phyloP scores from a whole-genome alignment of 2,888 invertebrate species.

The Drosophila niveifrons region DNA sequence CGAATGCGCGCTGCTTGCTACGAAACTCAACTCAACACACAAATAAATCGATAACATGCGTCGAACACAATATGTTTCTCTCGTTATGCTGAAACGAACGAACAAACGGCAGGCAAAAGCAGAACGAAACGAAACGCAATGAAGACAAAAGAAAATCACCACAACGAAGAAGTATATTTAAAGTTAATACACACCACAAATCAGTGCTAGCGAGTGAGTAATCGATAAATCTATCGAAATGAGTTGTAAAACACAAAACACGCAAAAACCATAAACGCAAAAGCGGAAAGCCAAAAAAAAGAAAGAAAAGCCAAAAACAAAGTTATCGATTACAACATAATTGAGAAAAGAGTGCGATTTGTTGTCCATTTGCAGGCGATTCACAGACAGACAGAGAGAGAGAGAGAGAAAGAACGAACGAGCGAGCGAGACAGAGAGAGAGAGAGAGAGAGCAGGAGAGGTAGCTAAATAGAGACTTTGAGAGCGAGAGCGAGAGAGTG shows the following conservation, averaged over 20 bases:
- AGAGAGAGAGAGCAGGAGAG: conserved; percentile 7
- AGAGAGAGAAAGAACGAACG: conserved; percentile 4
- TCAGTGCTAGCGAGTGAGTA: conserved; percentile 65
- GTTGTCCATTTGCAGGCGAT: conserved; percentile 22
- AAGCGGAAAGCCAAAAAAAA: conserved; percentile 4
- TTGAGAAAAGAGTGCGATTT: conserved; percentile 20
- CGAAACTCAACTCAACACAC: conserved; percentile 28
- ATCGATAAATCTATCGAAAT: conserved; percentile 46
- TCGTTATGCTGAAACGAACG: background rate
- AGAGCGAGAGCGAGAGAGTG: conserved; percentile 22
- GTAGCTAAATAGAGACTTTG: conserved; percentile 8
- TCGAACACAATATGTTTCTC: conserved; percentile 1
- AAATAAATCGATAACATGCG: conserved; percentile 17
- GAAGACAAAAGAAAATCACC: conserved; percentile 28
- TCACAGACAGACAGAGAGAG: conserved; percentile 13
- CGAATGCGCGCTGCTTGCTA: conserved; percentile 73
- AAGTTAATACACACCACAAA: conserved; percentile 78
- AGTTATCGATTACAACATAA: conserved; percentile 26
- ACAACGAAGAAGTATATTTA: conserved; percentile 35
- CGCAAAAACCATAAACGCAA: conserved; percentile 17
- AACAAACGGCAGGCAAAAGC: conserved; percentile 33
- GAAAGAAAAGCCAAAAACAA: conserved; percentile 17
- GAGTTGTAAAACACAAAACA: conserved; percentile 5
- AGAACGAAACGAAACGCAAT: conserved; percentile 27
- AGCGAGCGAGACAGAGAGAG: conserved; percentile 2